Percentiles rank a stretch among this genome's conserved stretches.
phyloP scores from a whole-genome alignment of 2,113 vertebrate species.

The Ptyas mucosa region DNA sequence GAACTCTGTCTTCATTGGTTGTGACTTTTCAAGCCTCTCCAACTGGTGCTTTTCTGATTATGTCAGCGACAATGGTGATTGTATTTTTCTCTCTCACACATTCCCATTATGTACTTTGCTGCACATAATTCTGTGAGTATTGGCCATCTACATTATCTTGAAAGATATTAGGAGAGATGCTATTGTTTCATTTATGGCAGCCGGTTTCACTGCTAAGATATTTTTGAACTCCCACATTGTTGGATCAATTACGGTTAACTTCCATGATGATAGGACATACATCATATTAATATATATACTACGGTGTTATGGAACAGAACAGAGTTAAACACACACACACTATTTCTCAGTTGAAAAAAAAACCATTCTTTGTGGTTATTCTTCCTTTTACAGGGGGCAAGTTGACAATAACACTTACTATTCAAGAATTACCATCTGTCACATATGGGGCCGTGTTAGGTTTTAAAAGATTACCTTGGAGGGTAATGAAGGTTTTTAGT shows the following conservation, averaged over 20 bases:
- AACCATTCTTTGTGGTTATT: neutral
- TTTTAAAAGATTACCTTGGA: neutral
- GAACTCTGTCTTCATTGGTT: too few relatives aligned
- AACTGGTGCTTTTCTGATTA: neutral
- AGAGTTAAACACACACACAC: neutral
- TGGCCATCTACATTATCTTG: neutral
- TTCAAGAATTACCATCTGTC: neutral
- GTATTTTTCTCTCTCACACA: neutral
- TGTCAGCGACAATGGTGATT: neutral
- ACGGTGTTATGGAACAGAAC: neutral
- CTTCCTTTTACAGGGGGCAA: neutral
- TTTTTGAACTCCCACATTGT: neutral
- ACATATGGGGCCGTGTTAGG: neutral
- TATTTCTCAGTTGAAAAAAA: neutral
- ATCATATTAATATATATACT: neutral
- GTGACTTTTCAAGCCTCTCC: neutral
- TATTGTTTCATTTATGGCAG: neutral
- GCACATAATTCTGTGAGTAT: neutral
- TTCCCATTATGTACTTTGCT: neutral
- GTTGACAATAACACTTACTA: neutral
- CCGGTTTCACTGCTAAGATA: neutral
- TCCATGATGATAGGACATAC: too few relatives aligned
- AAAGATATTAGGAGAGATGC: too few relatives aligned
- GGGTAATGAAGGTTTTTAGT: neutral
- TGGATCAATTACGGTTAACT: neutral